Evolutionary conservation across 2,888 invertebrate genomes (phyloP).

Genomic region (Tanypteryx hageni): DNA sequence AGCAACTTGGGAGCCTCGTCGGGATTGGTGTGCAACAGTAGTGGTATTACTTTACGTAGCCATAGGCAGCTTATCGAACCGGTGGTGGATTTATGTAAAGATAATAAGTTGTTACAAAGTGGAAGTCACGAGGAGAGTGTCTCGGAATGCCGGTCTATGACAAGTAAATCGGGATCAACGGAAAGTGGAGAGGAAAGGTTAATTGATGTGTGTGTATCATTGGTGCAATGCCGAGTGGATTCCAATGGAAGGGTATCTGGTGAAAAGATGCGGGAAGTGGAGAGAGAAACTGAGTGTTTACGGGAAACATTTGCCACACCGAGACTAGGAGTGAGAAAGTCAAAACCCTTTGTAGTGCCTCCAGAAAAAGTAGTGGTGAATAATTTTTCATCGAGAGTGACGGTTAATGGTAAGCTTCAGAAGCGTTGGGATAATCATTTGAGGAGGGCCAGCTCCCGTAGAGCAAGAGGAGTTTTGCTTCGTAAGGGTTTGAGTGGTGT

Average conservation of each 20-base stretch:
- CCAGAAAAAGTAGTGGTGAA: slow-evolving; percentile 66
- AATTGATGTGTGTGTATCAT: slow-evolving; percentile 28
- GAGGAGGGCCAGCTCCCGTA: slow-evolving; percentile 65
- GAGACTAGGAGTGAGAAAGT: slow-evolving; percentile 44
- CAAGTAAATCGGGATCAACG: neutral
- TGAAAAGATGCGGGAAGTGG: slow-evolving; percentile 58
- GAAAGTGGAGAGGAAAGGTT: slow-evolving; percentile 47
- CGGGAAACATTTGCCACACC: slow-evolving; percentile 52
- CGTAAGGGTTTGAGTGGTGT: slow-evolving; percentile 65
- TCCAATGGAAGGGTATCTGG: slow-evolving; percentile 38
- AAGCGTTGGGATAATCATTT: slow-evolving; percentile 67
- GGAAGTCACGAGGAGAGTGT: slow-evolving; percentile 21
- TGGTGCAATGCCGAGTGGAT: slow-evolving; percentile 39
- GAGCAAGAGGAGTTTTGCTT: slow-evolving; percentile 63
- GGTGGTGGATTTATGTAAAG: slow-evolving; percentile 58
- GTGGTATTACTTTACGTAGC: slow-evolving; percentile 80
- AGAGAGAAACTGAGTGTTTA: slow-evolving; percentile 49
- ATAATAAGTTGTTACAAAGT: slow-evolving; percentile 56
- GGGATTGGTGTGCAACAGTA: slow-evolving; percentile 46
- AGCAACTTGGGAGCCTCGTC: neutral
- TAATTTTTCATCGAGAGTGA: slow-evolving; percentile 63
- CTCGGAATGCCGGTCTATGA: slow-evolving; percentile 18
- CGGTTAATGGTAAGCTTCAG: slow-evolving; percentile 66
- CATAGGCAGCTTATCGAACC: slow-evolving; percentile 77
- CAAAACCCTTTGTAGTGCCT: slow-evolving; percentile 64